Percentiles rank a stretch among this genome's conserved stretches.
Evolutionary conservation across 2,113 vertebrate species (phyloP).

Genomic region (Thinocorus orbignyianus): DNA sequence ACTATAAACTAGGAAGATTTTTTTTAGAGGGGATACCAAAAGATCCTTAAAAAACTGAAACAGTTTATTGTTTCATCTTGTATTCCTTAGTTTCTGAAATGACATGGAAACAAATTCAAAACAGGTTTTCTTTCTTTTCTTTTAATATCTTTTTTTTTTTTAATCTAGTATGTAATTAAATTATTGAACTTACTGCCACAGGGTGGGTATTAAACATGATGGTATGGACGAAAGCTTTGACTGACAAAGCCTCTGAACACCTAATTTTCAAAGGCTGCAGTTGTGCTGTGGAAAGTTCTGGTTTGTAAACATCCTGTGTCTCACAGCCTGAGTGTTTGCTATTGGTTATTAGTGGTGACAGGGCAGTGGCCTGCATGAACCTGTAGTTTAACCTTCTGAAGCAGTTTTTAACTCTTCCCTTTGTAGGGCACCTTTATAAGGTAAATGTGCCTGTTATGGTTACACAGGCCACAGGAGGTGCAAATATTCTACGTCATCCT

Average conservation of each 20-base stretch:
- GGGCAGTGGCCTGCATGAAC: not conserved
- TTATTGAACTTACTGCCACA: not conserved
- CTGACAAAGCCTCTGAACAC: not conserved
- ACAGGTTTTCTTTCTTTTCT: not conserved
- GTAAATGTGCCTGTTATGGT: slow-evolving; percentile 92
- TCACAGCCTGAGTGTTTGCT: not conserved
- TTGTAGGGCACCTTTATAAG: slow-evolving; percentile 90
- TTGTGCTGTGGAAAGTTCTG: not conserved
- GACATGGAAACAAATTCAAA: not conserved
- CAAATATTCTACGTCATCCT: slow-evolving; percentile 68
- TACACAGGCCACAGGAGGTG: slow-evolving; percentile 80
- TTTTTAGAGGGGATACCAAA: not conserved
- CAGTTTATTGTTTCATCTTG: not conserved
- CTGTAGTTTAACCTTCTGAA: not conserved
- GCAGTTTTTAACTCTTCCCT: not conserved
- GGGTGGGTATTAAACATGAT: not conserved
- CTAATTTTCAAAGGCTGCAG: not conserved
- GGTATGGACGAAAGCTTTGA: not conserved
- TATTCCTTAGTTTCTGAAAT: not conserved
- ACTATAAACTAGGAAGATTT: not conserved
- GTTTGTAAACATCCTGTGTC: not conserved
- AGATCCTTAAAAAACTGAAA: not conserved
- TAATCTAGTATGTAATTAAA: not conserved
- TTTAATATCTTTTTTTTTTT: not conserved
- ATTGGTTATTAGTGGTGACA: not conserved